Base-by-base conservation (phyloP, 1,140 invertebrate species). In the Caenorhabditis tropicalis region DNA sequence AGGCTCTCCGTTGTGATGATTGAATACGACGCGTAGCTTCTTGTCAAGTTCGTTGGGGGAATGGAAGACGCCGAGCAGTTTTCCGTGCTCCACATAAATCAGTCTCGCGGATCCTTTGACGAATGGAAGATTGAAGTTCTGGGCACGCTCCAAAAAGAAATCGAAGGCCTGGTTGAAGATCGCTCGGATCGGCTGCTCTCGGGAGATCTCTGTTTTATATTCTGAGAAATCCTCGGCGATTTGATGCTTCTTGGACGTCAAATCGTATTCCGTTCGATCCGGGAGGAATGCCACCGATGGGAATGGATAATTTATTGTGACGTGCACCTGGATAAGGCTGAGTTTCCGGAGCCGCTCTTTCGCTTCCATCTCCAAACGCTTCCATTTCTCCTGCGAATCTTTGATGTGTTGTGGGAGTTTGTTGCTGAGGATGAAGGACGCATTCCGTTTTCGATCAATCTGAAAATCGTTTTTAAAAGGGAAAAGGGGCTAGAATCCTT, bases 241-340 rank as follows among this genome's bases (percentile, higher is more conserved):
- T n/a, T 74, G 65, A 43, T 74, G 24, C n/a, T 74, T 74, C 12
- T 74, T 33, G 24, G 65, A 29, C 6, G 65, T 74, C 36, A 74
- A 43, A 74, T 74, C 65, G 21, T 82, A 39, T 29, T 36, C 16
- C 16, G n/a, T 60, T 33, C 53, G 24, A 12, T 82, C 60, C 5
- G 79, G 27, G 12, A 82, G 58, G 0, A 1, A 24, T 7, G 24
- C 65, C 10, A 19, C 79, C 53, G 43, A 58, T 46, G 65, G 29
- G 21, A 74, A 82, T 74, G 65, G 79, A 56, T 79, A 60, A 15
- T 65, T 51, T 43, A 83, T 81, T 33, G 15, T 74, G 86, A 93
- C 92, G 88, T 94, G 94, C 87, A 93, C 93, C 82, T 94, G 93
- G 56, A 93, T 93, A 53, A 93, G 93, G 80, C 94, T 93, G 81